A percentile compares a stretch with the other conserved stretches of the same genome.
Conservation (phyloP, 2,113 vertebrate genomes). For the Orientallactaga bullata region DNA sequence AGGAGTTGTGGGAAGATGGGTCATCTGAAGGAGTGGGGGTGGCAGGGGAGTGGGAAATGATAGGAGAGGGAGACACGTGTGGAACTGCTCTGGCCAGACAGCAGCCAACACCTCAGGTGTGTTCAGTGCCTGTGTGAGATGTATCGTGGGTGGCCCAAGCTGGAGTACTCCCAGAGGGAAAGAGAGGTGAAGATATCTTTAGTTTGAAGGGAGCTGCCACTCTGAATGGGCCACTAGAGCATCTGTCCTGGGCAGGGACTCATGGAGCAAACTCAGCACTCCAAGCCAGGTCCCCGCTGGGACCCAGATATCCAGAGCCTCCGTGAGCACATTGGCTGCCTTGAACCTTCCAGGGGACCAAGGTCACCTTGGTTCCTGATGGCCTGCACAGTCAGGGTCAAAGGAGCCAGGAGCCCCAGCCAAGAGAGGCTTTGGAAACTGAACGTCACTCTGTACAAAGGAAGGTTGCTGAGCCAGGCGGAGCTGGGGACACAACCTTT, state of each 20-base stretch:
- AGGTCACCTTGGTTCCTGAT: slow-evolving; percentile 25
- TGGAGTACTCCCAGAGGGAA: background rate
- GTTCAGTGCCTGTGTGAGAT: no score
- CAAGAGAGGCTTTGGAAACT: slow-evolving; percentile 32
- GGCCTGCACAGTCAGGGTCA: background rate
- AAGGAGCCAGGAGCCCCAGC: slow-evolving; percentile 7
- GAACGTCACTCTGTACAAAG: slow-evolving; percentile 1
- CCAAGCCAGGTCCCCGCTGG: background rate
- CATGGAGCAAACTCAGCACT: background rate
- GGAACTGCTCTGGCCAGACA: background rate
- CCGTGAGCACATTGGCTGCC: background rate
- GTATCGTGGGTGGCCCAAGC: background rate
- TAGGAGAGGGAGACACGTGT: no score
- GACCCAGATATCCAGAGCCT: background rate
- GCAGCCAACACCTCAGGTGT: background rate
- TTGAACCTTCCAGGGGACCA: background rate
- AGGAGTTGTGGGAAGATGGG: no score
- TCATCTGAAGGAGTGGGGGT: no score
- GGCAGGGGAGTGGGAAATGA: background rate
- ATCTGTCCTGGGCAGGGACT: background rate
- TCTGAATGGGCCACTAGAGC: background rate
- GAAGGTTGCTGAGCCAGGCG: background rate
- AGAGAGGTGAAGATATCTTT: background rate
- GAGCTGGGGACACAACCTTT: background rate
- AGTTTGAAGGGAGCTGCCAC: background rate